phyloP scores from a whole-genome alignment of 2,797 vertebrate genomes.

The Tenualosa thibaudeaui region DNA sequence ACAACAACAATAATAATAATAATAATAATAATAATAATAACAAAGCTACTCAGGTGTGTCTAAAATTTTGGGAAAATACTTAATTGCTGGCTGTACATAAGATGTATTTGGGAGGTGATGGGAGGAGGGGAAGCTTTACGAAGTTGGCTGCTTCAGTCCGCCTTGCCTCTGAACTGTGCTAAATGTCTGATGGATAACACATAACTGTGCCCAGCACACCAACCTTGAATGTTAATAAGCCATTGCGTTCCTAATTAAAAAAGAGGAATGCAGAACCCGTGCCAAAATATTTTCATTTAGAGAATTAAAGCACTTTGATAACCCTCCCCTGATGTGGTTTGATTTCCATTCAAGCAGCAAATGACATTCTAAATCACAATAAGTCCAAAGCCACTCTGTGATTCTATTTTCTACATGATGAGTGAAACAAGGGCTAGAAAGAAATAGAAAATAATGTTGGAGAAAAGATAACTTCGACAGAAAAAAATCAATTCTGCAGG shows the following conservation, averaged over 20 bases:
- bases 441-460: background rate
- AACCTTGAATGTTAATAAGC: constrained; percentile 68
- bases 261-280: constrained; percentile 69
- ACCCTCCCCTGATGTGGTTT: constrained; percentile 58
- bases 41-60: background rate
- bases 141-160: background rate
- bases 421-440: constrained; percentile 40
- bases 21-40: background rate
- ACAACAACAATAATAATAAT: no score
- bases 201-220: constrained; percentile 47
- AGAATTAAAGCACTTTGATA: constrained; percentile 65
- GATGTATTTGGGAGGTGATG: background rate
- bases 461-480: background rate
- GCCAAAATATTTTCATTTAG: constrained; percentile 67
- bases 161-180: constrained; percentile 17
- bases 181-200: constrained; percentile 21
- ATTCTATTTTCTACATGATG: background rate
- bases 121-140: background rate
- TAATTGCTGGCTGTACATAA: background rate
- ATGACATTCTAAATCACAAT: constrained; percentile 66
- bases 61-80: background rate
- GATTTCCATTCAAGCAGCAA: constrained; percentile 69
- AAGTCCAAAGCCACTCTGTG: constrained; percentile 48
- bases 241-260: constrained; percentile 64
- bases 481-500: constrained; percentile 37